A percentile compares a stretch with the other conserved stretches of the same genome.
phyloP scores from a whole-genome alignment of 2,113 vertebrate species.

The Cisticola juncidis region DNA sequence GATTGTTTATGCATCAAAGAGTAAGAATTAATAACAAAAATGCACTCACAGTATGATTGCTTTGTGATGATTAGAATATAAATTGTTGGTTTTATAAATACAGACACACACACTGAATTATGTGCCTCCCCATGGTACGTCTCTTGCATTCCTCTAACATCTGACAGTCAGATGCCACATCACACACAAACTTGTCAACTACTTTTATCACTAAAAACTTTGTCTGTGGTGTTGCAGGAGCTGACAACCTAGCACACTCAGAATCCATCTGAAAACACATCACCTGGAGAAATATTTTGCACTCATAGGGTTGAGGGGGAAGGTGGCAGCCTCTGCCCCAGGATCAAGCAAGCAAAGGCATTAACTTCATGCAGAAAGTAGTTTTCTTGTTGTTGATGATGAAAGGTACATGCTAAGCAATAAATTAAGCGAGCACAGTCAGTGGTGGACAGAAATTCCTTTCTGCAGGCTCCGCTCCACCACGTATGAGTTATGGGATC shows the following conservation, averaged over 20 bases:
- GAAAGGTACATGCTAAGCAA: slow-evolving; percentile 34
- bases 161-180: slow-evolving; percentile 64
- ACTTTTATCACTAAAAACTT: slow-evolving; percentile 14
- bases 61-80: slow-evolving; percentile 74
- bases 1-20: slow-evolving; percentile 76
- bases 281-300: neutral
- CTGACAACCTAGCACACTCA: neutral
- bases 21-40: slow-evolving; percentile 71
- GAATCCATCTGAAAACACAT: neutral
- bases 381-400: slow-evolving; percentile 2
- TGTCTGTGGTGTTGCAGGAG: neutral
- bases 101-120: slow-evolving; percentile 43
- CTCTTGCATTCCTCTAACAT: slow-evolving; percentile 58
- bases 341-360: neutral
- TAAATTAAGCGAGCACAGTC: slow-evolving; percentile 46
- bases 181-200: slow-evolving; percentile 6
- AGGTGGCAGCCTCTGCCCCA: neutral
- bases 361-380: neutral
- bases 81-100: slow-evolving; percentile 72
- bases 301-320: neutral
- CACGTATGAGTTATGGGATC: slow-evolving; percentile 45
- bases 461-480: slow-evolving; percentile 43
- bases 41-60: slow-evolving; percentile 71
- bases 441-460: slow-evolving; percentile 46
- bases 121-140: neutral